Evolutionary conservation across 2,113 vertebrate genomes (phyloP).

Genomic region (Dicerorhinus sumatrensis): DNA sequence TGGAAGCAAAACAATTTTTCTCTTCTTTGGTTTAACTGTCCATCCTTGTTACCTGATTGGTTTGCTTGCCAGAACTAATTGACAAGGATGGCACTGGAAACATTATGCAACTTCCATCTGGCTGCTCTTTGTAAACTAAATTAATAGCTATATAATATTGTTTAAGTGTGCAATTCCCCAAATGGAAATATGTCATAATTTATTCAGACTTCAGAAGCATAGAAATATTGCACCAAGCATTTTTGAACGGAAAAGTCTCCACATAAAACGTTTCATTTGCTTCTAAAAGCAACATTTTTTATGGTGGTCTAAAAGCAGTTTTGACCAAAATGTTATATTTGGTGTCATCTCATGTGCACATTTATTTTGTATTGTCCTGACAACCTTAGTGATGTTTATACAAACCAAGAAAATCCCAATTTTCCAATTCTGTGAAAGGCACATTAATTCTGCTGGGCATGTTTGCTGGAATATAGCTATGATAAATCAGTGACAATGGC

Average conservation of each 20-base stretch:
- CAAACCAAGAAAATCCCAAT: background rate
- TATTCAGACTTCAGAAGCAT: background rate
- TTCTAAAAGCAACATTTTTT: background rate
- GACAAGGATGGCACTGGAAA: constrained; percentile 7
- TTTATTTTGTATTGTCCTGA: background rate
- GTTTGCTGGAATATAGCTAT: background rate
- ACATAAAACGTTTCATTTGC: background rate
- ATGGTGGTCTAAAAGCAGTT: background rate
- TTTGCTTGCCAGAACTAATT: constrained; percentile 68
- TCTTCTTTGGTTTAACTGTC: background rate
- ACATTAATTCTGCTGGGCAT: background rate
- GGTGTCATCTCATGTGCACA: background rate
- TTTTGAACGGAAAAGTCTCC: background rate
- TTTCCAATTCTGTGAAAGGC: background rate
- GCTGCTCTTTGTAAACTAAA: constrained; percentile 16
- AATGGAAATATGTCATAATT: background rate
- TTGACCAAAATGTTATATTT: background rate
- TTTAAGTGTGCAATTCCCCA: background rate
- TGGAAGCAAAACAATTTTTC: background rate
- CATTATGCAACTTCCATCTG: constrained; percentile 3
- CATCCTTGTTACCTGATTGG: constrained; percentile 8
- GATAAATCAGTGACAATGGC: background rate
- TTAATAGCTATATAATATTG: background rate
- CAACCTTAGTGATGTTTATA: background rate
- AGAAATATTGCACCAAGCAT: background rate